A percentile compares a stretch with the other conserved stretches of the same genome.
Evolutionary conservation across 2,888 invertebrate genomes (phyloP).

Genomic region (Drosophila subsilvestris): DNA sequence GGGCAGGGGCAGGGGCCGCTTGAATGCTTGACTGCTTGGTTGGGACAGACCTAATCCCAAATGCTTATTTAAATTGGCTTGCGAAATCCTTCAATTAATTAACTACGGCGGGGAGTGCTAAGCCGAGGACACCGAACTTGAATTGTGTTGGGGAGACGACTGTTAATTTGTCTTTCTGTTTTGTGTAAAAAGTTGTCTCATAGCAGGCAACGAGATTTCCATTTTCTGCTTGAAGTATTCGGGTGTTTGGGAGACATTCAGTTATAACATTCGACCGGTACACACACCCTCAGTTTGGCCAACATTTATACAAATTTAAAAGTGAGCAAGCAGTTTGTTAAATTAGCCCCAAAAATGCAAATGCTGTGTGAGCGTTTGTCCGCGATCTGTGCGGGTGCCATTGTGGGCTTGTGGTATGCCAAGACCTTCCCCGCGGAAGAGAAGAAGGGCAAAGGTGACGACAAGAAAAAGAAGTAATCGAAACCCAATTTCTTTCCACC

Average conservation of each 20-base stretch:
- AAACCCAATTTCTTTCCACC: neutral
- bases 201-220: neutral
- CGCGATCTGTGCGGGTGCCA: conserved; percentile 51
- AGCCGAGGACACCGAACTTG: neutral
- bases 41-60: conserved; percentile 25
- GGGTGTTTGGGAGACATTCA: neutral
- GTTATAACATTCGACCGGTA: neutral
- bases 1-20: neutral
- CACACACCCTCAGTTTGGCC: neutral
- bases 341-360: conserved; percentile 42
- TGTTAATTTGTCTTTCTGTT: conserved; percentile 4
- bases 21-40: neutral
- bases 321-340: neutral
- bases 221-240: neutral
- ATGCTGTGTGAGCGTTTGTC: conserved; percentile 63
- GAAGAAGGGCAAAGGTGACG: neutral
- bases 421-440: conserved; percentile 50
- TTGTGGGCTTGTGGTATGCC: conserved; percentile 64
- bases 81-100: conserved; percentile 37
- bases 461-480: conserved; percentile 29
- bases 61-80: conserved; percentile 38
- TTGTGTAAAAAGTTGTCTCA: conserved; percentile 8
- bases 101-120: neutral
- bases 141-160: neutral
- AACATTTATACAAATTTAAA: conserved; percentile 1